Evolutionary conservation across 2,888 invertebrate species (phyloP), one percentile per base, ranked within the genome.

Genomic region (Xestia rhomboidea): DNA sequence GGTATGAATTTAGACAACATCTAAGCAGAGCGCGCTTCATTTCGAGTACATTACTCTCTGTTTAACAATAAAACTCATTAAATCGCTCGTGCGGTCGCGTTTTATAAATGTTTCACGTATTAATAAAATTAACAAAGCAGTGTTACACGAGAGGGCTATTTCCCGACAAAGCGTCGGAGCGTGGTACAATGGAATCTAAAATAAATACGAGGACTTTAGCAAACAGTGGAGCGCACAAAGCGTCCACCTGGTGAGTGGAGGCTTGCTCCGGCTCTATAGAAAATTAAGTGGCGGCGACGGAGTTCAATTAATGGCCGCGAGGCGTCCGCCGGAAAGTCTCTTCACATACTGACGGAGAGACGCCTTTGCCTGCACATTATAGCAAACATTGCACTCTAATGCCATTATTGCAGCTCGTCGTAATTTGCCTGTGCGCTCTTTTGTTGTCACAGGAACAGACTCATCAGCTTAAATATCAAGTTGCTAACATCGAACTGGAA

Each of bases 81-180:
- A 96, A 95, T 94, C 94, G 92, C 93, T 92, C 88, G 94, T 92
- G 96, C 95, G 95, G 96, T 94, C 92, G 94, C 92, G 95, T 95
- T 94, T 95, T 95, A 95, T 96, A 95, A 96, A 96, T 96, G 96
- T 96, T 96, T 96, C 94, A 96, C 94, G 94, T 95, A 96, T 96
- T 96, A 96, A 96, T 96, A 96, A 96, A 96, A 96, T 96, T 96
- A 96, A 96, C 96, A 96, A 96, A 96, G 96, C 94, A 91, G 87
- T 86, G 86, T 93, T 93, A 92, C 93, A 93, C 93, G 92, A 92
- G 94, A 94, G 95, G 95, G 95, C 95, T 95, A 95, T 95, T 95
- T 94, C 90, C 93, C 94, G 93, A 95, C 95, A 96, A 95, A 96
- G 95, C 95, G 94, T 94, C 88, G 93, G 94, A 93, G 93, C 93